Percentiles rank a stretch among this genome's conserved stretches.
phyloP scores from a whole-genome alignment of 2,797 vertebrate genomes.

The Garrulus glandarius region DNA sequence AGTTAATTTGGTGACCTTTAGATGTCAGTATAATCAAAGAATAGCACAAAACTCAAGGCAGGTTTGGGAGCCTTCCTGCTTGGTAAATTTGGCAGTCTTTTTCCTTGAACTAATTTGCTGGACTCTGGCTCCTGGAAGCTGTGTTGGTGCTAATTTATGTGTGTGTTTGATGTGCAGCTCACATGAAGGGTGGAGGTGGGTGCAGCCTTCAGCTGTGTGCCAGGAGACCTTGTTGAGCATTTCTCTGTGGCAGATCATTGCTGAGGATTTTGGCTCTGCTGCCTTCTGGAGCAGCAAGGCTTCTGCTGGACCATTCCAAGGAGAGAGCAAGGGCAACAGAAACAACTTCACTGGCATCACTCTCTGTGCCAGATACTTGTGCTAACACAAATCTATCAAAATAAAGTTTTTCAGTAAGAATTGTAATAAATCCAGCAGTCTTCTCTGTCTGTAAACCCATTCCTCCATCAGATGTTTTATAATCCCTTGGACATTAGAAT shows the following conservation, averaged over 20 bases:
- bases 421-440: neutral
- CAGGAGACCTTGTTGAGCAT: neutral
- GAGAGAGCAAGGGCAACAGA: neutral
- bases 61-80: neutral
- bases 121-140: neutral
- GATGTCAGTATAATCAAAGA: slow-evolving; percentile 67
- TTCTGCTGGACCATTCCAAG: neutral
- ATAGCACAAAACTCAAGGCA: neutral
- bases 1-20: slow-evolving; percentile 60
- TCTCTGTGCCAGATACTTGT: neutral
- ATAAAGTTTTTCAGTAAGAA: neutral
- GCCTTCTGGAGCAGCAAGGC: neutral
- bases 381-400: neutral
- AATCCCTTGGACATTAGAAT: neutral
- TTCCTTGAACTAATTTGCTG: neutral
- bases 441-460: neutral
- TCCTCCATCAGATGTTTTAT: neutral
- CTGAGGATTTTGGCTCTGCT: neutral
- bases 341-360: neutral
- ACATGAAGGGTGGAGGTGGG: fast-evolving
- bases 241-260: neutral
- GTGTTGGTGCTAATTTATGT: neutral
- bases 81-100: neutral
- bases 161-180: neutral
- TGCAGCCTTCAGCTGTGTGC: neutral